phyloP scores from a whole-genome alignment of 2,888 invertebrate genomes.

The Halocaridina rubra region DNA sequence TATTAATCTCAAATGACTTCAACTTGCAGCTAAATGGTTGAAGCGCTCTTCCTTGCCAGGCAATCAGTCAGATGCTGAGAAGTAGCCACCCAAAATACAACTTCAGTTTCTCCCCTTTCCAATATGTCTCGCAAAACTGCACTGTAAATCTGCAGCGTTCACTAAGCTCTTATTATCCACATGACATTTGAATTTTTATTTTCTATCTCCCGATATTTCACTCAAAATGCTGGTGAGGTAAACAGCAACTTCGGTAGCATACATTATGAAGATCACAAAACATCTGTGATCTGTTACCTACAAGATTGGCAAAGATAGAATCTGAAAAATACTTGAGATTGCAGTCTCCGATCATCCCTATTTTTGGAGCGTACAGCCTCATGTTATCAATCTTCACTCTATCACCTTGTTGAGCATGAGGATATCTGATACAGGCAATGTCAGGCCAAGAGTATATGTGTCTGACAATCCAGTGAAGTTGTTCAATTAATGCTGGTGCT shows the following conservation, averaged over 20 bases:
- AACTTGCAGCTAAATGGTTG: too few species aligned
- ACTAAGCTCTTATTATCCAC: neutral
- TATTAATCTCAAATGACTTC: neutral
- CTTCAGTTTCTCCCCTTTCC: neutral
- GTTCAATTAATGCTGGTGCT: neutral
- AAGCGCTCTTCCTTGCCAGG: neutral
- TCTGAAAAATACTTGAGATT: neutral
- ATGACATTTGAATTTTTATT: neutral
- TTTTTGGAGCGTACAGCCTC: neutral
- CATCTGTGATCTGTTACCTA: neutral
- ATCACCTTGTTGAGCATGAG: neutral
- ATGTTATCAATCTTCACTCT: neutral
- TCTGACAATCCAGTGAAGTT: neutral
- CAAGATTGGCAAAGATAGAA: neutral
- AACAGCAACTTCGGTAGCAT: neutral
- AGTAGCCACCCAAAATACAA: neutral
- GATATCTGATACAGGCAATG: neutral
- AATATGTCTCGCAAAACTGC: neutral
- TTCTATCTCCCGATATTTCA: neutral
- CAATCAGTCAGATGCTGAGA: slow-evolving; percentile 7
- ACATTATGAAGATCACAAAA: neutral
- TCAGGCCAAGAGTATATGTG: neutral
- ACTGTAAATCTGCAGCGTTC: neutral
- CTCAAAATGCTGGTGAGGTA: neutral
- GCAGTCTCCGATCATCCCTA: neutral